Evolutionary conservation across 2,888 invertebrate genomes (phyloP), one percentile per base, ranked within the genome.

Genomic region (Eremobia ochroleuca): DNA sequence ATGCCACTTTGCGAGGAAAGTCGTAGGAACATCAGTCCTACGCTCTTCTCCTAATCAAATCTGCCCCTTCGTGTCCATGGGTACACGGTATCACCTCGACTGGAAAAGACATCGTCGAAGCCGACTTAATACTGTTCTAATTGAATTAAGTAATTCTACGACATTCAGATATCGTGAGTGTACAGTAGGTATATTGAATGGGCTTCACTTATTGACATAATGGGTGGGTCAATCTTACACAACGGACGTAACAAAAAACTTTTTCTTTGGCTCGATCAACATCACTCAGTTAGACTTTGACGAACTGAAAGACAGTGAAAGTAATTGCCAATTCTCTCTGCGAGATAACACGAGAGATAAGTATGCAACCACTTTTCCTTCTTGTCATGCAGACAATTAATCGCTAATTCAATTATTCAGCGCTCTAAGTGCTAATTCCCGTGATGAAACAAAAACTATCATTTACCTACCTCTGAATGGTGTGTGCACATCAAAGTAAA

Each of bases 141-240:
- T 96, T 95, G 83, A 94, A 96, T 96, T 96, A 96, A 89, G 90
- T 92, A 90, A 94, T 93, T 93, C 92, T 87, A 89, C 90, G 91
- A 90, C 91, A 92, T 90, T 91, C 76, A 76, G 75, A 68, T 76
- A 82, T 79, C 69, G 74, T 74, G 68, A 72, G 52, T 74, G 62
- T 71, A 73, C 67, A 75, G 65, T 73, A 84, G 73, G 79, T 85
- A 89, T 91, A 92, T 89, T 88, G 85, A 85, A 86, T 90, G 91
- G 93, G 94, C 94, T 95, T 95, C 94, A 85, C 88, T 85, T 87
- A 86, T 88, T 88, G 88, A 87, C 77, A 86, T 87, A 76, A 84
- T 75, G 74, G 61, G 52, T 79, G 68, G 72, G 71, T 77, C 65
- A 74, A 52, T 69, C 66, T 78, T 82, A 81, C 73, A 76, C 55